Base-by-base conservation (phyloP, 2,797 vertebrate genomes). In the Rachycentron canadum region DNA sequence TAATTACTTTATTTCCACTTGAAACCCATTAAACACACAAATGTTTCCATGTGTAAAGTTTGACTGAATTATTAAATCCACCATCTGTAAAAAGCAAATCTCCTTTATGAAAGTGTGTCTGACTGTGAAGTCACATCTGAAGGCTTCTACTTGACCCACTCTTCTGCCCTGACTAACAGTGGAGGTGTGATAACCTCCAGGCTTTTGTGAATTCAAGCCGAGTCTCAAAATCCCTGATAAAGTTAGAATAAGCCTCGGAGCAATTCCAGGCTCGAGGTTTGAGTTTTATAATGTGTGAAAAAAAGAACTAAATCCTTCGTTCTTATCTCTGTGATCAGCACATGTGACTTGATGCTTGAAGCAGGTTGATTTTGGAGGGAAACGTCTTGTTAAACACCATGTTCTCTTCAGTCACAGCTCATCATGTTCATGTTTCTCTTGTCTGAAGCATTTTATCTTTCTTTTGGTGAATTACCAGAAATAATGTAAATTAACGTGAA, bases 231-330 rank as follows among this genome's bases (percentile, higher is more conserved):
- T 17, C 30, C 19, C n/a, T 3, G 50, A 73, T 70, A 25, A 45
- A 47, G 47, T 62, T 45, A 45, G 34, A 60, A 55, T 72, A 61
- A 73, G 25, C 76, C 63, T 65, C 21, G 7, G 8, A 72, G 58
- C 9, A 2, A 16, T 11, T 56, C 8, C 60, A 25, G 43, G 16
- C 26, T 49, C 2, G 5, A 19, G 14, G 62, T 34, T 26, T 26
- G 11, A 26, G 50, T 23, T 52, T 59, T 25, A 49, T 47, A 25
- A 43, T 56, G 36, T 25, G 34, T n/a, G 1, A 9, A 12, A 49
- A 58, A 55, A 17, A 13, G 9, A 25, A 36, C 4, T 5, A 38
- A 70, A 64, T 56, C 66, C 52, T 52, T 16, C 14, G 8, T 4
- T 25, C 0, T 67, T 58, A 53, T 72, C 59, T 61, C 30, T 41